Base-by-base conservation (phyloP, 2,888 invertebrate species). In the Troides helena region DNA sequence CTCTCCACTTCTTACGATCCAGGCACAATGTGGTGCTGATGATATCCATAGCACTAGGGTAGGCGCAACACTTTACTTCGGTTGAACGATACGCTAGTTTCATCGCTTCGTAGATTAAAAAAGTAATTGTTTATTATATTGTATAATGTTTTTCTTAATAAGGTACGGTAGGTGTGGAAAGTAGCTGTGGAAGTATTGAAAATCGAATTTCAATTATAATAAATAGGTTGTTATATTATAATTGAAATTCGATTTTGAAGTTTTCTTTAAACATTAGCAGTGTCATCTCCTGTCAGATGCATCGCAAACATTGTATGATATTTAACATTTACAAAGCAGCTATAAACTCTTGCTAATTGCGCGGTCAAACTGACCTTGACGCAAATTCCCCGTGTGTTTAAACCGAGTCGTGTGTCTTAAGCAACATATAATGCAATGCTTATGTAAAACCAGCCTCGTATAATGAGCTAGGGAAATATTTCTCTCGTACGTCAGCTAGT, bases 291-390 rank as follows among this genome's bases (percentile, higher is more conserved):
- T 50, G 50, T 5, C 50, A 17, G 14, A 18, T 50, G 14, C 14
- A 50, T 39, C 50, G 14, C 50, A 18, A 17, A 50, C 50, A 17
- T 50, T 50, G 50, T 50, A 10, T 39, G 39, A 39, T 39, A 50
- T 57, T 63, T 57, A 57, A 57, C 57, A 65, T 57, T 65, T 65
- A 64, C 65, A 65, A 65, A 65, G 36, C 65, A 18, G 36, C 57
- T 58, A 30, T 58, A 57, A 82, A 81, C 81, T 81, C 80, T 83
- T 82, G 84, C 81, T 86, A 86, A 86, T 87, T 83, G 79, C 77
- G 74, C 75, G 80, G 74, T 64, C 63, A 64, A 46, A 14, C 39
- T 61, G 64, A 70, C 70, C 70, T 70, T 70, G 67, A 46, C 70
- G 67, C 59, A 39, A 63, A 67, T 70, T 59, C 66, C 50, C 53